Evolutionary conservation across 2,888 invertebrate genomes (phyloP).

Genomic region (Scaptomyza cyrtandrae): DNA sequence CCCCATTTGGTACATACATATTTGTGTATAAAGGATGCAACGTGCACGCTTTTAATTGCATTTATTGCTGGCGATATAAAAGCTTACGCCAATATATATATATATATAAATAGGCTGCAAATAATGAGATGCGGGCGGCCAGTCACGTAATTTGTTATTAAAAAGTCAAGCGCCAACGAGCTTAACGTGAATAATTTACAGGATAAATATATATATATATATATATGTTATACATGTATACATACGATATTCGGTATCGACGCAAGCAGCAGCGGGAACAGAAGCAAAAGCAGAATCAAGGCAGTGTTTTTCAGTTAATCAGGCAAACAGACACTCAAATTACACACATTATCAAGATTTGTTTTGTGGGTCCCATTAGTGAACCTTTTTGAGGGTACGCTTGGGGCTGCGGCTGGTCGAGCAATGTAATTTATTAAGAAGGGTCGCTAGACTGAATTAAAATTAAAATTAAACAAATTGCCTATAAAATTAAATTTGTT

Average conservation of each 20-base stretch:
- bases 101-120: constrained; percentile 46
- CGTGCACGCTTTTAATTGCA: constrained; percentile 34
- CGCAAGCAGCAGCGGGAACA: background rate
- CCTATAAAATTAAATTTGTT: constrained; percentile 63
- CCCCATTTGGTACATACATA: too few relatives aligned
- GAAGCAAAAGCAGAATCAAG: background rate
- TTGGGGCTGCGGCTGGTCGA: background rate
- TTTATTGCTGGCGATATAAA: constrained; percentile 31
- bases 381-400: constrained; percentile 40
- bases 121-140: constrained; percentile 49
- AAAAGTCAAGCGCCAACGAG: constrained; percentile 29
- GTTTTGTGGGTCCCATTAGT: constrained; percentile 31
- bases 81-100: constrained; percentile 38
- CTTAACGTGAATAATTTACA: constrained; percentile 67
- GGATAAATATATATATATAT: background rate
- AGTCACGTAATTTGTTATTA: constrained; percentile 61
- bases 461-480: constrained; percentile 73
- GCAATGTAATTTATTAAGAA: constrained; percentile 58
- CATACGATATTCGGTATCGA: constrained; percentile 42
- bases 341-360: constrained; percentile 53
- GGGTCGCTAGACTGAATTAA: constrained; percentile 54
- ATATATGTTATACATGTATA: constrained; percentile 48
- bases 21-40: too few relatives aligned
- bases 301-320: constrained; percentile 30
- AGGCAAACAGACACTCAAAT: constrained; percentile 39